A percentile compares a stretch with the other conserved stretches of the same genome.
These are phyloP conservation scores for Auanema sp. DNA, from an alignment of 2,888 invertebrate species.

Conservation along the genomic window DNA sequence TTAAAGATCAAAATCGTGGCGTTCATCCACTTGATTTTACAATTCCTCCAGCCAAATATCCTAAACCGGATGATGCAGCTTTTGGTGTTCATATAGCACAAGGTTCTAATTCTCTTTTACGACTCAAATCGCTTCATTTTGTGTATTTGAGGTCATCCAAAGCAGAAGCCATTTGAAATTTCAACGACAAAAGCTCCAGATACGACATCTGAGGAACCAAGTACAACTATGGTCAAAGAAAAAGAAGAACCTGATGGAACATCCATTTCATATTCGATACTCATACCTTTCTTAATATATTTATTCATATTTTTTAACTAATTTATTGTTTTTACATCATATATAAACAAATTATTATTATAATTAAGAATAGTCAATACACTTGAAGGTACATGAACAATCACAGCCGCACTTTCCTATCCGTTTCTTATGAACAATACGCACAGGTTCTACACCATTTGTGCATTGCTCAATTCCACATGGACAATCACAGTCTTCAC, in stretches of 20 bases:
- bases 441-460: slow-evolving; percentile 52
- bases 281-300: no score
- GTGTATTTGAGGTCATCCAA: slow-evolving; percentile 4
- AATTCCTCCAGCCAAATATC: slow-evolving; percentile 8
- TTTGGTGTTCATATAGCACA: slow-evolving; percentile 17
- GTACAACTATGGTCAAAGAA: neutral
- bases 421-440: slow-evolving; percentile 52
- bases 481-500: slow-evolving; percentile 53
- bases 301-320: no score
- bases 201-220: neutral
- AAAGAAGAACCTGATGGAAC: neutral
- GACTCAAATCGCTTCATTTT: neutral
- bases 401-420: slow-evolving; percentile 51
- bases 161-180: neutral
- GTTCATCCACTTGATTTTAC: slow-evolving; percentile 23
- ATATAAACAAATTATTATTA: neutral
- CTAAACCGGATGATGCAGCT: slow-evolving; percentile 15
- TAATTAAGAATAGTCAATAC: slow-evolving; percentile 25
- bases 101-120: neutral
- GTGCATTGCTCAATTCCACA: slow-evolving; percentile 59
- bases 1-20: slow-evolving; percentile 18
- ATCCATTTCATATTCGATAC: neutral
- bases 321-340: neutral
- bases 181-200: neutral
- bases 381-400: slow-evolving; percentile 54